Conservation (phyloP, 1,140 invertebrate species). For the Leptonema lineaticorne region DNA sequence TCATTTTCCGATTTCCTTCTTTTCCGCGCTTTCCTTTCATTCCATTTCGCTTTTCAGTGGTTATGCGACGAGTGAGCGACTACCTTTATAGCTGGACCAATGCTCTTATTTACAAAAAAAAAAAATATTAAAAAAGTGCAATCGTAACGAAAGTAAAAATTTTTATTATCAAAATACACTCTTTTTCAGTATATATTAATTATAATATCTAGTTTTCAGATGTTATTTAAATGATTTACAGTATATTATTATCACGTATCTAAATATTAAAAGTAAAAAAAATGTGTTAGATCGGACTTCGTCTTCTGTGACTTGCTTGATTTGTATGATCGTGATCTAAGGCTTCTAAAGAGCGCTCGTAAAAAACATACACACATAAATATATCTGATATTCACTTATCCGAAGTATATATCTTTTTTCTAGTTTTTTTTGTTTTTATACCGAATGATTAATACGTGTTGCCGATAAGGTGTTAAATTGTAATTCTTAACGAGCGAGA, state of each 20-base stretch:
- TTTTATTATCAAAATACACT: too few species aligned
- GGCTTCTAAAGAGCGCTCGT: background rate
- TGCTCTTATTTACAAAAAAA: too few species aligned
- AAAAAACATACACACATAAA: background rate
- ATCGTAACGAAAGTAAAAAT: too few species aligned
- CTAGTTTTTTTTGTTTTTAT: too few species aligned
- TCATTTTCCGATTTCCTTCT: constrained; percentile 35
- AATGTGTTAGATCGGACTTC: background rate
- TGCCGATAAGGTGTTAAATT: constrained; percentile 15
- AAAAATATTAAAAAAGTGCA: too few species aligned
- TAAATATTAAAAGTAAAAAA: too few species aligned
- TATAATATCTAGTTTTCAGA: too few species aligned
- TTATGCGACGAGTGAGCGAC: background rate
- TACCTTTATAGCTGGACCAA: too few species aligned
- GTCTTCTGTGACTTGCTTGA: background rate
- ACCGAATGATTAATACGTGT: constrained; percentile 7
- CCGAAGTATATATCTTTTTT: background rate
- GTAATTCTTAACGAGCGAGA: constrained; percentile 8
- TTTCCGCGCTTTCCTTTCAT: too few species aligned
- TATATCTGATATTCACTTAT: constrained; percentile 2
- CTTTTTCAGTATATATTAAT: too few species aligned
- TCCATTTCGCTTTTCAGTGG: constrained; percentile 8
- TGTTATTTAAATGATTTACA: too few species aligned
- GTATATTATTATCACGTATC: too few species aligned
- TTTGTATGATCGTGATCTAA: background rate